Base-by-base conservation (phyloP, 2,888 invertebrate species). In the Coenonympha arcania region DNA sequence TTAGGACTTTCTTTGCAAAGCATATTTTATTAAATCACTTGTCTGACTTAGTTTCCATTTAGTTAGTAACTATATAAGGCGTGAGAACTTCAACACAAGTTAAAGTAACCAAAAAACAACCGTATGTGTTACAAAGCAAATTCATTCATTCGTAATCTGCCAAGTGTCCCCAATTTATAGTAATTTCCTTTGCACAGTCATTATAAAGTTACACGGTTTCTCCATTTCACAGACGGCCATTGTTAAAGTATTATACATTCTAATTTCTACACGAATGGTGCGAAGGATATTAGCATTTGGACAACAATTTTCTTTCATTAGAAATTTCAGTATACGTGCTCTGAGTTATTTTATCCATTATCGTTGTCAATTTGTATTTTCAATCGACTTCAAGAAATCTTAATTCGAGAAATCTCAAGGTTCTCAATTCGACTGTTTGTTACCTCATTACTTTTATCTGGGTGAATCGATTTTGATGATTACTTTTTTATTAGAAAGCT, bases 121-220 rank as follows among this genome's bases (percentile, higher is more conserved):
- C 6, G 13, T 9, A 9, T 4, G 8, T 11, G 11, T 22, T 2
- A 8, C 11, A 15, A 11, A 34, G 33, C 6, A 6, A 37, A 22
- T 37, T 37, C 22, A 22, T 37, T 37, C 37, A 22, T 39, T 39
- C 37, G 15, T 24, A 22, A 15, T 39, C 15, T 9, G 37, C 24
- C 20, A 13, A 13, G 1, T 39, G 30, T 31, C 34, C 34, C 11
- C 31, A 11, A 44, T 44, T 44, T 34, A 34, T 26, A 18, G 18
- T 26, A 22, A 45, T 45, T 45, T 45, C 36, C 26, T 26, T 36
- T 36, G 19, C 18, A 45, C 28, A 28, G 36, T 45, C 36, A 28
- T 36, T 15, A 9, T 19, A 26, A 24, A 45, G 45, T 36, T 36
- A 24, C 45, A 45, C 45, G 45, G 45, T 45, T 45, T 45, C 45